Evolutionary conservation across 1,140 invertebrate genomes (phyloP), one percentile per base, ranked within the genome.

Genomic region (Camponotus floridanus): DNA sequence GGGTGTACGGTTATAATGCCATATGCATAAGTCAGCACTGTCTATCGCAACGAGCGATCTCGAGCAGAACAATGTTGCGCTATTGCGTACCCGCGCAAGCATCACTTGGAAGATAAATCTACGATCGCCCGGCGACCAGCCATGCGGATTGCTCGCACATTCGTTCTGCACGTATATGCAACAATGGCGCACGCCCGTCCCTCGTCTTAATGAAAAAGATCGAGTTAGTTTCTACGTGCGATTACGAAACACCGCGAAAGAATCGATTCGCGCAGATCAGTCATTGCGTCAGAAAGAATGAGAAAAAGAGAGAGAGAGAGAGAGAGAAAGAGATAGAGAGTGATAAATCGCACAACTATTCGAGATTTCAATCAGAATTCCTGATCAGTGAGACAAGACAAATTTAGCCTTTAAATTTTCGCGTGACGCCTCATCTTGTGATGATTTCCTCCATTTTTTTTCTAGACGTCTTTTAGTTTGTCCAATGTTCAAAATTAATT

Each of bases 101-200:
- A 70, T 80, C 76, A 80, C 64, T 68, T 33, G 76, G 64, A 80
- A 80, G 76, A 80, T 80, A 80, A 80, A 80, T 68, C 76, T 68
- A 68, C 76, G 76, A 80, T 80, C 51, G 76, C 64, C 31, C 33
- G 64, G 45, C 76, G 76, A 80, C 62, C 64, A 64, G 45, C 76
- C 76, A 80, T 9, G 64, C 64, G 76, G 33, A 80, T 80, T 68
- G 64, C 76, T 68, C 76, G 42, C 64, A 80, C 45, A 80, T n/a
- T 79, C 33, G 13, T 45, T 51, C 13, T 39, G 64, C 76, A 79
- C 62, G 76, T 64, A 51, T 18, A 79, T 79, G 64, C 76, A 68
- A 79, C 76, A 79, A 79, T 79, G 45, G 76, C 45, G 76, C 76
- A 67, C 76, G 36, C 61, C 76, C 74, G 57, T 76, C 33, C 26